Conservation (phyloP, 2,888 invertebrate species). For the Cephus rjabovi region DNA sequence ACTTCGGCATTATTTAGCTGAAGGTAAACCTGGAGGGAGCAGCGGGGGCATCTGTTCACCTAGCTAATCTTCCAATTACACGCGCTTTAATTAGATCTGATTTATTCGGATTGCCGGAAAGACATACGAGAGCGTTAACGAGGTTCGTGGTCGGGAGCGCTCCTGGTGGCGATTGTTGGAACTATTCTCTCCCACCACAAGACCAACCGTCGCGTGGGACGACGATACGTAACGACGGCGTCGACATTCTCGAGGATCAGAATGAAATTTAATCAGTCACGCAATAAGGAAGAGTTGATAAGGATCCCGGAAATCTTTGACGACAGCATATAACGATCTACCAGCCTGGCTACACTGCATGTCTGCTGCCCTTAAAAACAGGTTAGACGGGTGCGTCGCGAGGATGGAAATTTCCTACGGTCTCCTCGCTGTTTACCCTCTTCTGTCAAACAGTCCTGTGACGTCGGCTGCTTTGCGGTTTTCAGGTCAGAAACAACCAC, state of each 20-base stretch:
- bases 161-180: neutral
- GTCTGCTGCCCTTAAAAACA: neutral
- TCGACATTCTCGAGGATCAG: neutral
- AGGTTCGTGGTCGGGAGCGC: neutral
- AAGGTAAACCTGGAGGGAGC: constrained; percentile 16
- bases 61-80: constrained; percentile 32
- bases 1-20: constrained; percentile 20
- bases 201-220: neutral
- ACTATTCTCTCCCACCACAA: neutral
- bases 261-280: neutral
- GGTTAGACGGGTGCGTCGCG: neutral
- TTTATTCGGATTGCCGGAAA: constrained; percentile 21
- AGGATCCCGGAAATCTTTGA: neutral
- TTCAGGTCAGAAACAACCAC: neutral
- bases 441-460: neutral
- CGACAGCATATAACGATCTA: neutral
- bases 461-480: neutral
- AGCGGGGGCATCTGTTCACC: constrained; percentile 18
- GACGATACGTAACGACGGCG: neutral
- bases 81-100: constrained; percentile 31
- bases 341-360: neutral
- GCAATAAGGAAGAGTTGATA: neutral
- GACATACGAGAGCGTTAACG: neutral
- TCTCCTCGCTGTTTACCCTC: neutral
- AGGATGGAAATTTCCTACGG: neutral